A percentile compares a stretch with the other conserved stretches of the same genome.
Evolutionary conservation across 2,888 invertebrate species (phyloP).

Genomic region (Euplagia quadripunctaria): DNA sequence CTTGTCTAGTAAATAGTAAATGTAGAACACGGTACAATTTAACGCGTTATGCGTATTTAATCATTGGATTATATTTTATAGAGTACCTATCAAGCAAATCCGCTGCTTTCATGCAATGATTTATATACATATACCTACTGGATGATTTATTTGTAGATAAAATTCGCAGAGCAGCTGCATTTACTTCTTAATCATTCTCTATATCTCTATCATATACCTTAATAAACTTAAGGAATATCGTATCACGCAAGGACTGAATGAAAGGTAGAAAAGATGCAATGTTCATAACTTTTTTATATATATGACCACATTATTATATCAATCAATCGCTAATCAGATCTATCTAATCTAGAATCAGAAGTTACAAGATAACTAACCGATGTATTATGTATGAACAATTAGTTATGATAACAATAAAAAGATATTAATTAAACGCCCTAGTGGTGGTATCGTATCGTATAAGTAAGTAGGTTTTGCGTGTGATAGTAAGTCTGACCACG

Average conservation of each 20-base stretch:
- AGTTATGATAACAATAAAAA: too few relatives aligned
- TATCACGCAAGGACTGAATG: neutral
- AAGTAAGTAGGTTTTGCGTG: too few relatives aligned
- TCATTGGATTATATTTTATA: neutral
- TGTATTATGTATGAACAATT: too few relatives aligned
- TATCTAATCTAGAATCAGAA: too few relatives aligned
- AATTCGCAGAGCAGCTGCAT: neutral
- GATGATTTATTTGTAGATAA: neutral
- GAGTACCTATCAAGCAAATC: neutral
- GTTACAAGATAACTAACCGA: too few relatives aligned
- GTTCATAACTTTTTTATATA: too few relatives aligned
- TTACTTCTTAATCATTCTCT: neutral
- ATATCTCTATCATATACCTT: neutral
- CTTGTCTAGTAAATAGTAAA: too few relatives aligned
- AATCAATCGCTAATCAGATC: too few relatives aligned
- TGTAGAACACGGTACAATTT: neutral
- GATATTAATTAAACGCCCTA: too few relatives aligned
- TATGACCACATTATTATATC: too few relatives aligned
- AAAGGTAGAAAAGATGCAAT: neutral
- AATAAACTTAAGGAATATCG: neutral
- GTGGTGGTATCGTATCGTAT: too few relatives aligned
- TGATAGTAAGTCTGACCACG: too few relatives aligned
- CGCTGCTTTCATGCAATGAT: neutral
- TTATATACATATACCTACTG: neutral
- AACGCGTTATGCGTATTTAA: neutral